phyloP scores from a whole-genome alignment of 2,797 vertebrate genomes.

The Acomys russatus region DNA sequence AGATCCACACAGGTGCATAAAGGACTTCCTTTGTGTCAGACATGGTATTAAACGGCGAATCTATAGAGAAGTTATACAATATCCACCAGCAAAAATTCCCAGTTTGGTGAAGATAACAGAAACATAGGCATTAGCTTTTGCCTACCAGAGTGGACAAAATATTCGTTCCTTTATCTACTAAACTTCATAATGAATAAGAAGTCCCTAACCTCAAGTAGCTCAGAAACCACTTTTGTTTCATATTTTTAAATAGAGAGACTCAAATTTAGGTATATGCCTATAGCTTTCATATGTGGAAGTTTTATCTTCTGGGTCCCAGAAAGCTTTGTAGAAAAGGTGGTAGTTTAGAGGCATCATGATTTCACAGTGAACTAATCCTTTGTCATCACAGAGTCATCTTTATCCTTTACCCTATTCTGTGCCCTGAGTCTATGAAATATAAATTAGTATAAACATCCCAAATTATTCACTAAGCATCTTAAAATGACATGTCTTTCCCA shows the following conservation, averaged over 20 bases:
- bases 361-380: not conserved
- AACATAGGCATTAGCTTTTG: conserved; percentile 27
- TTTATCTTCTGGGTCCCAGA: conserved; percentile 15
- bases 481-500: not conserved
- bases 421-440: not conserved
- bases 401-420: conserved; percentile 12
- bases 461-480: not conserved
- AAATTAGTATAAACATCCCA: not conserved
- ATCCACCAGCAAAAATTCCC: not conserved
- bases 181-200: conserved; percentile 19
- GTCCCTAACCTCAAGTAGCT: not conserved
- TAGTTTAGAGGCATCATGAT: conserved; percentile 6
- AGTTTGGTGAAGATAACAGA: conserved; percentile 19
- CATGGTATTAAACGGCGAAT: not conserved
- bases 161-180: conserved; percentile 38
- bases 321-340: not conserved
- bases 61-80: not conserved
- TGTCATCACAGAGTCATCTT: conserved; percentile 12
- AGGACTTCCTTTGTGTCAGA: not conserved
- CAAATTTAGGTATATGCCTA: not conserved
- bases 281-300: not conserved
- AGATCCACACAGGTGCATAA: not conserved
- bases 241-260: not conserved
- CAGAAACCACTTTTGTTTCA: not conserved
- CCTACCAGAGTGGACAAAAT: not conserved